Conservation (phyloP, 2,797 vertebrate genomes). For the Halcyon chelicuti region DNA sequence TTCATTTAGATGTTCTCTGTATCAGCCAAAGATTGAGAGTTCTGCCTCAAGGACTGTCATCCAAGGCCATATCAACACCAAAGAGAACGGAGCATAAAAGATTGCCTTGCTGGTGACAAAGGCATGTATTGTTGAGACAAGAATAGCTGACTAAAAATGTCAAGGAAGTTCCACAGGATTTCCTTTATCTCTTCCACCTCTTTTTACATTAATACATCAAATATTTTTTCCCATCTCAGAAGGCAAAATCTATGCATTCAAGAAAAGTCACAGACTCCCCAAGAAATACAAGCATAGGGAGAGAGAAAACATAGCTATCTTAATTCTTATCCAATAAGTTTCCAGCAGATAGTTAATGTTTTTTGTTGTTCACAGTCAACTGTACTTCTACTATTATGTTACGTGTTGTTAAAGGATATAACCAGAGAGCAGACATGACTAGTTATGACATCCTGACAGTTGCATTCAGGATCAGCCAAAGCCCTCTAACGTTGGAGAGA, state of each 20-base stretch:
- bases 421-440: neutral
- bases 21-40: neutral
- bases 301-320: neutral
- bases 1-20: neutral
- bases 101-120: neutral
- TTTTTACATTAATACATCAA: neutral
- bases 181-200: neutral
- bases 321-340: neutral
- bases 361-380: neutral
- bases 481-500: neutral
- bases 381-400: neutral
- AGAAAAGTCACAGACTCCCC: neutral
- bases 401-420: neutral
- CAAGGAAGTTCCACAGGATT: slow-evolving; percentile 5
- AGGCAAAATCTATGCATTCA: neutral
- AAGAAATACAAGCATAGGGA: neutral
- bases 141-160: neutral
- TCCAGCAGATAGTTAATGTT: neutral
- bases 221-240: neutral
- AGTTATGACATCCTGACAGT: neutral
- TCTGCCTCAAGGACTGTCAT: neutral
- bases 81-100: neutral
- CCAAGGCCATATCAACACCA: neutral
- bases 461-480: neutral
- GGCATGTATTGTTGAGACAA: neutral